A percentile compares a stretch with the other conserved stretches of the same genome.
These are phyloP conservation scores for Brachynemurus nebulosus DNA, from an alignment of 2,888 invertebrate genomes.

Conservation along the genomic window DNA sequence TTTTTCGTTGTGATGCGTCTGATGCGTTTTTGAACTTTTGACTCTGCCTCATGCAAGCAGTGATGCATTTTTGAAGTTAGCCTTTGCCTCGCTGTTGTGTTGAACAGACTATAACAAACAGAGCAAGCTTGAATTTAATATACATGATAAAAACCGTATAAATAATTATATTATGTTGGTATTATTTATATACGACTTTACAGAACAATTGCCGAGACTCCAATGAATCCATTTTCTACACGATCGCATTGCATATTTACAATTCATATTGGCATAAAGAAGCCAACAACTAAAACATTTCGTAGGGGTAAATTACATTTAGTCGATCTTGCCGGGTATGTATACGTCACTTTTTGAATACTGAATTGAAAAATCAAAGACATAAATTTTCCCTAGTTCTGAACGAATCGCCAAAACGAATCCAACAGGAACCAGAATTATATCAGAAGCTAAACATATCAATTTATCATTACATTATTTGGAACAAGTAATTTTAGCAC, in stretches of 20 bases:
- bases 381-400: conserved; percentile 28
- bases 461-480: conserved; percentile 40
- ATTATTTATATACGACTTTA: too few species aligned
- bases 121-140: too few species aligned
- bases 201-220: conserved; percentile 37
- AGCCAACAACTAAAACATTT: conserved; percentile 25
- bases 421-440: conserved; percentile 30
- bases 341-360: conserved; percentile 3
- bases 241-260: conserved; percentile 42
- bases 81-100: too few species aligned
- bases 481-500: conserved; percentile 35
- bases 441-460: conserved; percentile 38
- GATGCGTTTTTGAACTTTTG: too few species aligned
- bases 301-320: conserved; percentile 36
- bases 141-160: too few species aligned
- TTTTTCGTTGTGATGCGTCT: too few species aligned
- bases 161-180: too few species aligned
- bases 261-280: conserved; percentile 31
- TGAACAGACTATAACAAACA: too few species aligned
- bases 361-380: too few species aligned
- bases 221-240: conserved; percentile 39
- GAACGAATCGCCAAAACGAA: conserved; percentile 36
- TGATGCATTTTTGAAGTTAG: too few species aligned
- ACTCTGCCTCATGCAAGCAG: too few species aligned
- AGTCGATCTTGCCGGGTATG: conserved; percentile 40